These are phyloP conservation scores for Neotoma lepida DNA, from an alignment of 2,113 vertebrate genomes.

Conservation along the genomic window DNA sequence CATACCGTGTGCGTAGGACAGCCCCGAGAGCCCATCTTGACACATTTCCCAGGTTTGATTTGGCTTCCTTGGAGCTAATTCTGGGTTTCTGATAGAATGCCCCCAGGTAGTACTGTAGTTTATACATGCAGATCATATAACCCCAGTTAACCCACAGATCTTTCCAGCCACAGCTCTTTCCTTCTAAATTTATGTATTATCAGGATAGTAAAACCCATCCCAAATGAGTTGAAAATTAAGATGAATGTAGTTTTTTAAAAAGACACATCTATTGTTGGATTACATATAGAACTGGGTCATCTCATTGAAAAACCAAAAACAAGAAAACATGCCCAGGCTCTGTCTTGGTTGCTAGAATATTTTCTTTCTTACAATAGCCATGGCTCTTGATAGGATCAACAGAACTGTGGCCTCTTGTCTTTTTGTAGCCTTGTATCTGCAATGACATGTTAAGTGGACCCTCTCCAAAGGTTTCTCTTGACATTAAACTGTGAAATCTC, in stretches of 20 bases:
- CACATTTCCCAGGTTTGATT: slow-evolving; percentile 15
- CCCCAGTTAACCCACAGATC: neutral
- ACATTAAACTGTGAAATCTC: slow-evolving; percentile 41
- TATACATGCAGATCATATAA: neutral
- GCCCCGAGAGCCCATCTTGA: neutral
- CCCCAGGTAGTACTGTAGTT: neutral
- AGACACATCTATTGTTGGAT: neutral
- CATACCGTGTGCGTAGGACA: neutral
- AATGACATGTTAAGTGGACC: neutral
- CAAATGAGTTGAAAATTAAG: slow-evolving; percentile 57
- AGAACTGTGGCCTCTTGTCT: neutral
- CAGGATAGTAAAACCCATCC: neutral
- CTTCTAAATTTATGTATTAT: slow-evolving; percentile 35
- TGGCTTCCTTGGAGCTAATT: neutral
- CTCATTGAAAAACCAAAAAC: neutral
- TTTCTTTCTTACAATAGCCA: neutral
- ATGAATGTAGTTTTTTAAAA: slow-evolving; percentile 24
- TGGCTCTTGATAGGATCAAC: neutral
- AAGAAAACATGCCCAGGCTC: neutral
- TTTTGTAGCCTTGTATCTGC: neutral
- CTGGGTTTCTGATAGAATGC: neutral
- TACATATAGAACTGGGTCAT: neutral
- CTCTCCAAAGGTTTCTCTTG: neutral
- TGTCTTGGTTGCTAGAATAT: neutral
- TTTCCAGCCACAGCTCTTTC: slow-evolving; percentile 12